Conservation (phyloP, 2,113 vertebrate species). For the Pitta sordida region DNA sequence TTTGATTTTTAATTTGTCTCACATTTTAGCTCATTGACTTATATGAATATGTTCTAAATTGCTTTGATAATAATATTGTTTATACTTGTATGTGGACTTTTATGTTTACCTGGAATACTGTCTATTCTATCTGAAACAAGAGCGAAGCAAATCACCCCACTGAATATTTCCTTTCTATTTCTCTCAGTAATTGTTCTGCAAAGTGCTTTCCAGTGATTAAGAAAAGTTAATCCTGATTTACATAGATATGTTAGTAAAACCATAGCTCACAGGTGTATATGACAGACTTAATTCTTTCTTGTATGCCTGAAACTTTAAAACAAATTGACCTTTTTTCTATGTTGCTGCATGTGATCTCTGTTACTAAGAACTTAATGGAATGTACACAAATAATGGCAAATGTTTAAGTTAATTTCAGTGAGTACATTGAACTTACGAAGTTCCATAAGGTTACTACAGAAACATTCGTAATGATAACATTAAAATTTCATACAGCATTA, state of each 20-base stretch:
- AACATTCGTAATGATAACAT: background rate
- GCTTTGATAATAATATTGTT: background rate
- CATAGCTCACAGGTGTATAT: background rate
- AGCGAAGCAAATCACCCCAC: background rate
- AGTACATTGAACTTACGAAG: background rate
- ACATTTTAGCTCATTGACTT: background rate
- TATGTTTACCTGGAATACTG: background rate
- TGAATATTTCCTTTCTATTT: background rate
- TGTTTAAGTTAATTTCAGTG: background rate
- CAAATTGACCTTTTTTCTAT: background rate
- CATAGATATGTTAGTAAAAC: background rate
- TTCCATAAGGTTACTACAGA: background rate
- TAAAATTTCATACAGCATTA: background rate
- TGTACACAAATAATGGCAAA: background rate
- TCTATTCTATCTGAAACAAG: background rate
- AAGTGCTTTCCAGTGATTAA: background rate
- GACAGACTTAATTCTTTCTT: background rate
- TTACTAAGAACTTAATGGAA: background rate
- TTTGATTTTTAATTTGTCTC: background rate
- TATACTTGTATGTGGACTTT: background rate
- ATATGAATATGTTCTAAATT: background rate
- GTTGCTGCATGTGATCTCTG: background rate
- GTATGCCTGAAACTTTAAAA: background rate
- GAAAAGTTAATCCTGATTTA: background rate
- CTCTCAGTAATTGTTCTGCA: background rate